Conservation (phyloP, 2,797 vertebrate genomes). For the Benthosema pterotum region DNA sequence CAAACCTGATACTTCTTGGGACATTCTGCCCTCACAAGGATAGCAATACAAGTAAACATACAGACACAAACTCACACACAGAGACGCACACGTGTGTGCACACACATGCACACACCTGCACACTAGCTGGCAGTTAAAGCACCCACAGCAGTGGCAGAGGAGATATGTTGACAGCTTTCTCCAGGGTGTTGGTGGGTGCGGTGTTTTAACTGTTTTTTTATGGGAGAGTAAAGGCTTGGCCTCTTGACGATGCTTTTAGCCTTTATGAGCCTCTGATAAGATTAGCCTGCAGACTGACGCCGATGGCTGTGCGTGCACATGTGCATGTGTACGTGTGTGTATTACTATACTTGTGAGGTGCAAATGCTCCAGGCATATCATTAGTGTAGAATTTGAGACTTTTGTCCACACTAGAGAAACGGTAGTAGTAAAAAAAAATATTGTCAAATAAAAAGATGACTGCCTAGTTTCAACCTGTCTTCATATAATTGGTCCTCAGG, state of each 20-base stretch:
- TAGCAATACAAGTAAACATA: not conserved
- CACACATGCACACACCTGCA: not conserved
- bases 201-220: constrained; percentile 72
- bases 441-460: too few species aligned
- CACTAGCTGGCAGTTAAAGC: constrained; percentile 20
- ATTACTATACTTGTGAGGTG: too few species aligned
- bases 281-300: constrained; percentile 73
- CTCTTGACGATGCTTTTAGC: constrained; percentile 65
- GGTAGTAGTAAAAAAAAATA: too few species aligned
- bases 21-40: too few species aligned
- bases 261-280: constrained; percentile 76
- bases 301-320: constrained; percentile 3
- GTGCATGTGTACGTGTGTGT: constrained; percentile 20
- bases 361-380: too few species aligned
- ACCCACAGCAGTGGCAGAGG: constrained; percentile 23
- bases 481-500: too few species aligned
- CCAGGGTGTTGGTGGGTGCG: constrained; percentile 50
- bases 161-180: constrained; percentile 36
- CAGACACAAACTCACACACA: constrained; percentile 11
- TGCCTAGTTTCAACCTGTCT: too few species aligned
- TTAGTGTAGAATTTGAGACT: too few species aligned
- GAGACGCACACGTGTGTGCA: not conserved
- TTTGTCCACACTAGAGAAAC: too few species aligned
- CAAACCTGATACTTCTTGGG: too few species aligned
- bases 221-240: constrained; percentile 56